Evolutionary conservation across 1,140 invertebrate species (phyloP), one percentile per base, ranked within the genome.

Genomic region (Diabrotica undecimpunctata): DNA sequence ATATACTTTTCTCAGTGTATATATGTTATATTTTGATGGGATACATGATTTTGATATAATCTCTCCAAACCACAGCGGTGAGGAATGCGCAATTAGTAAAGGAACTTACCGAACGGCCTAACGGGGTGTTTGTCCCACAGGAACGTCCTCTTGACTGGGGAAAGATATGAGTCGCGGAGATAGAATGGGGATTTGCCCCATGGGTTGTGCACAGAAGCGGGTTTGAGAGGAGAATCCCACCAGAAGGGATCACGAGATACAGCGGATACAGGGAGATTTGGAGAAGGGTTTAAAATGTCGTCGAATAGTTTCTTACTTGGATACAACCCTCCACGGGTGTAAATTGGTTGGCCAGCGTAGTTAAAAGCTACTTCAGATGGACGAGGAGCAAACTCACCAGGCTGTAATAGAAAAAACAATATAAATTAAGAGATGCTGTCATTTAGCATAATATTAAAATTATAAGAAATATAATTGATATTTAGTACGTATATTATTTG

Each of bases 41-140:
- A n/a, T 13, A 10, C 9, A 11, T 35, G 11, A 25, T 25, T 25
- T 4, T 25, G 25, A 25, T 25, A 25, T 25, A 25, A 25, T 25
- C 25, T 25, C 25, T 25, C 25, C 25, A 25, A 25, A 25, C 25
- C 25, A 25, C 25, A 25, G 25, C 25, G 25, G 25, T 25, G 25
- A 12, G 53, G 53, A 12, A 36, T 37, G 46, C 54, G 53, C 46
- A 56, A 51, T 65, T 59, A 57, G 61, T 58, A 41, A 38, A 46
- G 67, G 46, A 54, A 84, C 81, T 84, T 87, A 83, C 90, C 92
- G 80, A 92, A 90, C 78, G 93, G 90, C 82, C 92, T 89, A 79
- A 92, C 86, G 75, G 92, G 92, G 80, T 94, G 91, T 81, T 90
- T 88, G 78, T 89, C 88, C 92, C 92, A 94, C 71, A 94, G 84